Evolutionary conservation across 2,888 invertebrate species (phyloP), one percentile per base, ranked within the genome.

Genomic region (Limenitis camilla): DNA sequence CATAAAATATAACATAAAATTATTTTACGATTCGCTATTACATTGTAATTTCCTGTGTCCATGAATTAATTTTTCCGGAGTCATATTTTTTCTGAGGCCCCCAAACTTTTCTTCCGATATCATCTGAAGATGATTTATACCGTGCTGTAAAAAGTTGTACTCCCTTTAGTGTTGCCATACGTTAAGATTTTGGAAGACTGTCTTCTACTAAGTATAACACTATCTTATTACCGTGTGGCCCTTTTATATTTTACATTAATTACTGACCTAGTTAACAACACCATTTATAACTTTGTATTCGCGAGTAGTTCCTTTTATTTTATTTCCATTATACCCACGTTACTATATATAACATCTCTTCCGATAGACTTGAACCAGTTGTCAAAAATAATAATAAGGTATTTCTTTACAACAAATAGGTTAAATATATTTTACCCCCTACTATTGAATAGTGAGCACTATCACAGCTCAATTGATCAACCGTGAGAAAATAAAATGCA

Each of bases 91-190:
- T 53, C 48, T n/a, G n/a, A 32, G 38, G 38, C 9, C 38, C 48
- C 9, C 39, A 45, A 53, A 48, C 43, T 49, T 53, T 49, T 45
- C 44, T 33, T 42, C 50, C 42, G 52, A 55, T 55, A 55, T 55
- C 55, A 55, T 55, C 55, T 52, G 36, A 31, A 38, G 44, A 52
- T 55, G 55, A 55, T 55, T 57, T 57, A 57, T 53, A 53, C 52
- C 41, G 45, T 11, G 45, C 28, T 30, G 40, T 35, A 46, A 49
- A 53, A 53, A 53, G 49, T 53, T 53, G 49, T 31, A 31, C 43
- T 38, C 49, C 43, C 42, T 30, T 19, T 3, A 45, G 45, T 45
- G 45, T 36, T 45, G 45, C 45, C 36, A 45, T 35, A 45, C 35
- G 45, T 36, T 35, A 29, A 45, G 28, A 5, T 36, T 43, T 36